These are phyloP conservation scores for Zelostemma sp. DNA, from an alignment of 1,140 invertebrate species.

Conservation along the genomic window DNA sequence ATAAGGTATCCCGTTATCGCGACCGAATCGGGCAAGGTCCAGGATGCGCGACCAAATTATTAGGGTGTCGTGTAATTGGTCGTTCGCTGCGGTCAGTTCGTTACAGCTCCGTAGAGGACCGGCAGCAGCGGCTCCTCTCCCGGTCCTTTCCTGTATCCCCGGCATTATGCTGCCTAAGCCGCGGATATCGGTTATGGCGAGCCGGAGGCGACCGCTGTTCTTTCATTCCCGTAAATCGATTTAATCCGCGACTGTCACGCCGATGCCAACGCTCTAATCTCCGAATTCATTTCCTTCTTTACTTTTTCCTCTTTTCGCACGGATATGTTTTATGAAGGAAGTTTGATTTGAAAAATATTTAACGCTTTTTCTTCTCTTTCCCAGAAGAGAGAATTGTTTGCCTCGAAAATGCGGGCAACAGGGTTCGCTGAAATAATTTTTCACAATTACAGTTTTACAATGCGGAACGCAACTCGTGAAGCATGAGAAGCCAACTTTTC, in stretches of 20 bases:
- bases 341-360: neutral
- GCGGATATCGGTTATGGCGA: conserved; percentile 2
- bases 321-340: neutral
- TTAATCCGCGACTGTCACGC: conserved; percentile 6
- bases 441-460: neutral
- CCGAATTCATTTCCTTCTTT: conserved; percentile 4
- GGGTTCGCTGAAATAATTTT: too few species aligned
- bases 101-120: conserved; percentile 3
- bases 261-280: neutral
- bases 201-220: conserved; percentile 1
- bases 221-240: conserved; percentile 6
- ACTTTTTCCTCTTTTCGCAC: neutral
- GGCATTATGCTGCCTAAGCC: neutral
- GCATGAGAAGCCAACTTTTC: neutral
- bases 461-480: neutral
- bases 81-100: conserved; percentile 43
- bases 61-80: conserved; percentile 56
- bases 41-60: conserved; percentile 55
- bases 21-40: conserved; percentile 48
- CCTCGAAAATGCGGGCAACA: too few species aligned
- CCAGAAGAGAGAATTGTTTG: too few species aligned
- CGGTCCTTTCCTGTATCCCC: neutral
- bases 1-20: conserved; percentile 21
- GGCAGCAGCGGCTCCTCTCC: neutral
- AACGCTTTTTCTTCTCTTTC: too few species aligned